A percentile compares a stretch with the other conserved stretches of the same genome.
Evolutionary conservation across 2,888 invertebrate genomes (phyloP).

Genomic region (Hipparchia sbordonii): DNA sequence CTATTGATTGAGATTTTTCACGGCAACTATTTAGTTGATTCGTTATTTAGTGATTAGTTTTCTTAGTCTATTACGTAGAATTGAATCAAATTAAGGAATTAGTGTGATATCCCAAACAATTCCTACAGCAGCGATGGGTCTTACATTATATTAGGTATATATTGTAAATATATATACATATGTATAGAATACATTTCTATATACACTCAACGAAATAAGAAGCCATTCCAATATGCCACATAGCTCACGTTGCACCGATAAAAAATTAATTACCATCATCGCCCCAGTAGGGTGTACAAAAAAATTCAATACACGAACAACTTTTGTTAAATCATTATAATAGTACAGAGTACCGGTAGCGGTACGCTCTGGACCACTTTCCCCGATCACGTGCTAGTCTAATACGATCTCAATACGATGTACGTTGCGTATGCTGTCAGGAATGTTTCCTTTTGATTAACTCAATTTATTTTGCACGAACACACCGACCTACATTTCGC

Average conservation of each 20-base stretch:
- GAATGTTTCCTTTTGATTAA: slow-evolving; percentile 45
- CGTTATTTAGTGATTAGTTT: no score
- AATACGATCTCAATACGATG: slow-evolving; percentile 27
- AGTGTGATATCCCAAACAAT: no score
- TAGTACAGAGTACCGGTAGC: slow-evolving; percentile 14
- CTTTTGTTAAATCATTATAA: slow-evolving; percentile 30
- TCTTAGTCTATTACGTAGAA: no score
- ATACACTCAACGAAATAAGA: not conserved
- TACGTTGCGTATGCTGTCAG: slow-evolving; percentile 39
- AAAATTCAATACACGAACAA: slow-evolving; percentile 14
- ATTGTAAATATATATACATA: no score
- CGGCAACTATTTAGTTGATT: not conserved
- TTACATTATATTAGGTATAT: no score
- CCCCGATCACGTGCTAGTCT: slow-evolving; percentile 56
- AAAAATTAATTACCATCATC: not conserved
- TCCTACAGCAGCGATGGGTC: no score
- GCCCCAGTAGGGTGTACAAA: slow-evolving; percentile 5
- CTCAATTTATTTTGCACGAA: slow-evolving; percentile 46
- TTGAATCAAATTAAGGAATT: no score
- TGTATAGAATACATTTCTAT: no score
- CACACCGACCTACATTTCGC: slow-evolving; percentile 40
- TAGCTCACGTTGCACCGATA: not conserved
- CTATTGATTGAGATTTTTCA: not conserved
- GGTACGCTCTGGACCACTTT: slow-evolving; percentile 57
- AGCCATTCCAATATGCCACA: not conserved